These are phyloP conservation scores for Lypha dubia DNA, from an alignment of 2,888 invertebrate genomes.

Conservation along the genomic window DNA sequence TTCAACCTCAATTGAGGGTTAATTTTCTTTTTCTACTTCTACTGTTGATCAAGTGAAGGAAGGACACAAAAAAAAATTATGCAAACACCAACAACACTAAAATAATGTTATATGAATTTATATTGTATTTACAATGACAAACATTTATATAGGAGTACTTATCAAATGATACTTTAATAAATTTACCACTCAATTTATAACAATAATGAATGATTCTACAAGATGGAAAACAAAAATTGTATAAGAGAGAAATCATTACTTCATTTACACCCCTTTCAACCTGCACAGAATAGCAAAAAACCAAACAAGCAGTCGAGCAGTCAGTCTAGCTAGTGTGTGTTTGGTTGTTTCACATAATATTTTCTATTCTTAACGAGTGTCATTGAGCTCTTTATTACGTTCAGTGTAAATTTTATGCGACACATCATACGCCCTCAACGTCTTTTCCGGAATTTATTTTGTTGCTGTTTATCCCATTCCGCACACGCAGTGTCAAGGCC, in stretches of 20 bases:
- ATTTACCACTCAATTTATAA: conserved; percentile 78
- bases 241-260: conserved; percentile 78
- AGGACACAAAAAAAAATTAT: conserved; percentile 73
- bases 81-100: conserved; percentile 74
- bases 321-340: conserved; percentile 25
- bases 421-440: conserved; percentile 66
- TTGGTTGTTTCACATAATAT: conserved; percentile 22
- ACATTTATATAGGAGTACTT: conserved; percentile 52
- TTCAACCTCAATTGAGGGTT: conserved; percentile 84
- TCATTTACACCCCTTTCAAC: conserved; percentile 79
- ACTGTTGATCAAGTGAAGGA: conserved; percentile 1
- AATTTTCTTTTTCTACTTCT: conserved; percentile 79
- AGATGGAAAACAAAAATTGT: conserved; percentile 43
- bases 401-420: conserved; percentile 81
- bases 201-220: conserved; percentile 60
- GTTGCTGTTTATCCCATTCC: conserved; percentile 38
- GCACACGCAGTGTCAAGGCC: conserved; percentile 68
- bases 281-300: neutral
- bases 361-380: conserved; percentile 75
- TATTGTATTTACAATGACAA: conserved; percentile 35
- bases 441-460: conserved; percentile 47
- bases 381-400: conserved; percentile 83
- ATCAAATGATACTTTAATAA: conserved; percentile 75
- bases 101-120: conserved; percentile 65
- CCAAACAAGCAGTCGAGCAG: conserved; percentile 23